phyloP scores from a whole-genome alignment of 2,113 vertebrate species.

The Meriones unguiculatus region DNA sequence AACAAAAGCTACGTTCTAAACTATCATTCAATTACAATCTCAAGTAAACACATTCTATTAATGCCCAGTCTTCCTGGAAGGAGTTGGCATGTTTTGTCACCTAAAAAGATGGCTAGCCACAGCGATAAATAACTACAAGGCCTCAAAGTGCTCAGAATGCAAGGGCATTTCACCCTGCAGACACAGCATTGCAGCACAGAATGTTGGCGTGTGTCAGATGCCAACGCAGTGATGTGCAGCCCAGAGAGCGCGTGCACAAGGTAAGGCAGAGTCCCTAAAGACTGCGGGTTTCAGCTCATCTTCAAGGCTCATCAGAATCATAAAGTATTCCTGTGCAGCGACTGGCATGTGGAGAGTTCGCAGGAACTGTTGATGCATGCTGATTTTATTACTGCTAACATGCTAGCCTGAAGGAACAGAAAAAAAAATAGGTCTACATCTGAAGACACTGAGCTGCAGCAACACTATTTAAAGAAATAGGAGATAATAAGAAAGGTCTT shows the following conservation, averaged over 20 bases:
- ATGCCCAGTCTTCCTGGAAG: background rate
- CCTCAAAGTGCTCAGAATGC: background rate
- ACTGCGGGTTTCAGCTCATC: background rate
- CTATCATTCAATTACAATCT: background rate
- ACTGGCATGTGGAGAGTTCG: background rate
- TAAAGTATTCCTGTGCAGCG: background rate
- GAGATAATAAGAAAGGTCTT: slow-evolving; percentile 23
- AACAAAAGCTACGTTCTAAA: background rate
- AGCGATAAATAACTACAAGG: background rate
- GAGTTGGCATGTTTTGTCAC: slow-evolving; percentile 5
- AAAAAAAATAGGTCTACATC: background rate
- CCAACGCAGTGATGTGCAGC: background rate
- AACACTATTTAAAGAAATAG: background rate
- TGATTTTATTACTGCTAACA: slow-evolving; percentile 12
- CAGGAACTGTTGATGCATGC: background rate
- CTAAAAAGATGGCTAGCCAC: background rate
- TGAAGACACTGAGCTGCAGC: background rate
- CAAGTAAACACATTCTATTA: slow-evolving; percentile 26
- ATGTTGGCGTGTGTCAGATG: background rate
- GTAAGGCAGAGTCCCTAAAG: background rate
- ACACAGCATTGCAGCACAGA: background rate
- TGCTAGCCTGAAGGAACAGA: background rate
- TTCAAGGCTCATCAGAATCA: background rate
- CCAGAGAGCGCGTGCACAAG: background rate
- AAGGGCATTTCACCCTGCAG: background rate